Evolutionary conservation across 1,140 invertebrate genomes (phyloP).

Genomic region (Steinernema feltiae): DNA sequence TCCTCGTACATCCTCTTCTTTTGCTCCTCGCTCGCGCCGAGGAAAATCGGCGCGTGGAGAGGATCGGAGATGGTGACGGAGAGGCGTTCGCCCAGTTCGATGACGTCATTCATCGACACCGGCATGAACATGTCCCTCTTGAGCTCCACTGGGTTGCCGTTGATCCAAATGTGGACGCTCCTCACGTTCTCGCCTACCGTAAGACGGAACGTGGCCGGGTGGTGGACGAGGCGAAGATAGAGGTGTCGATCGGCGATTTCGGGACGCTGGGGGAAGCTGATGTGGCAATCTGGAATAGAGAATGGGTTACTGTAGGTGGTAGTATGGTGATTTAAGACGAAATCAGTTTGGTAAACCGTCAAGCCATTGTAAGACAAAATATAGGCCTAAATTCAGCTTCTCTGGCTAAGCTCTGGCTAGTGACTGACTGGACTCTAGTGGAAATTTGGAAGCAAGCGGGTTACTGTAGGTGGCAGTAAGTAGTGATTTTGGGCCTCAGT

Average conservation of each 20-base stretch:
- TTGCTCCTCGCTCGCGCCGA: background rate
- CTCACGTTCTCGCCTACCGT: background rate
- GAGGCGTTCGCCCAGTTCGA: background rate
- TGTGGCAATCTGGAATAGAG: background rate
- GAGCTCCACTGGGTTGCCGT: background rate
- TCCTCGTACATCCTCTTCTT: conserved; percentile 1
- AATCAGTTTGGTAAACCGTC: too few species aligned
- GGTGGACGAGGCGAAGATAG: background rate
- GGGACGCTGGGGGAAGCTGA: background rate
- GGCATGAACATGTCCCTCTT: conserved; percentile 4
- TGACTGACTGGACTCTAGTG: too few species aligned
- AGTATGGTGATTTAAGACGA: too few species aligned
- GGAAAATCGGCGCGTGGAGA: background rate
- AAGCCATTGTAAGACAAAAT: too few species aligned
- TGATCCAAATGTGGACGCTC: background rate
- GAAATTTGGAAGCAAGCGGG: too few species aligned
- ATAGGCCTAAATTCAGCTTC: too few species aligned
- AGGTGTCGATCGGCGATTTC: background rate
- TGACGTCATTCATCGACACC: background rate
- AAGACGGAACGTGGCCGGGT: background rate
- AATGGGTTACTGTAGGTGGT: too few species aligned
- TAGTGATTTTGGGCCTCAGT: too few species aligned
- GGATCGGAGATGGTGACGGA: background rate
- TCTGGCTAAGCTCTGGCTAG: too few species aligned
- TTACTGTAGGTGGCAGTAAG: too few species aligned